Evolutionary conservation across 2,888 invertebrate species (phyloP).

Genomic region (Nomada ruficornis): DNA sequence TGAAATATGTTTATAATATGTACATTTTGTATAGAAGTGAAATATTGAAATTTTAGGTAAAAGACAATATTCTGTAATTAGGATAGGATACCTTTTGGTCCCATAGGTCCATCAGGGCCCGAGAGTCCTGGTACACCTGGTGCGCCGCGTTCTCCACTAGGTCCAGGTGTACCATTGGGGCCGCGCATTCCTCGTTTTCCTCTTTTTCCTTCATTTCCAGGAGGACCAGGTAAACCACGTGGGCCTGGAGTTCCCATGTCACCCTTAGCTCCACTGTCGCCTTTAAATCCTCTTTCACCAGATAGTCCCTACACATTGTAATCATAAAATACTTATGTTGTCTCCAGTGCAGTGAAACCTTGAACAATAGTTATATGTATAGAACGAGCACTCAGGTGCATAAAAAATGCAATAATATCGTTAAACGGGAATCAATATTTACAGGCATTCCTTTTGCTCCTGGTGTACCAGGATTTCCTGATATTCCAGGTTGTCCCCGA

Average conservation of each 20-base stretch:
- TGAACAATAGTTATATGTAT: too few species aligned
- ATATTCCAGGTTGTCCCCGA: slow-evolving; percentile 90
- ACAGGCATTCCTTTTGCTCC: slow-evolving; percentile 92
- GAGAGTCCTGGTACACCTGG: slow-evolving; percentile 89
- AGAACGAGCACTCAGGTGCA: not conserved
- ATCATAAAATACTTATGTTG: not conserved
- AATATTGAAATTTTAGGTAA: not conserved
- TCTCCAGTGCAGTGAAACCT: not conserved
- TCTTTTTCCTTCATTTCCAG: slow-evolving; percentile 92
- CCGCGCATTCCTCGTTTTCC: slow-evolving; percentile 92
- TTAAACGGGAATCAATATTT: slow-evolving; percentile 70
- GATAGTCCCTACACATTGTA: slow-evolving; percentile 87
- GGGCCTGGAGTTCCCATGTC: slow-evolving; percentile 90
- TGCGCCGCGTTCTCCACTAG: slow-evolving; percentile 90
- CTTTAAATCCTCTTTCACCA: slow-evolving; percentile 93
- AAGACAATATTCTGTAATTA: not conserved
- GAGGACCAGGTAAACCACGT: slow-evolving; percentile 90
- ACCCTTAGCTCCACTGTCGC: slow-evolving; percentile 91
- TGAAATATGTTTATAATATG: not conserved
- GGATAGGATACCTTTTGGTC: slow-evolving; percentile 87
- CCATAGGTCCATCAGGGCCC: slow-evolving; percentile 91
- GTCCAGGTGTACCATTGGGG: slow-evolving; percentile 90
- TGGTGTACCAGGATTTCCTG: slow-evolving; percentile 90
- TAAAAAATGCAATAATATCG: not conserved
- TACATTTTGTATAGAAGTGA: not conserved